phyloP scores from a whole-genome alignment of 2,797 vertebrate species.

The Taenioides sp. region DNA sequence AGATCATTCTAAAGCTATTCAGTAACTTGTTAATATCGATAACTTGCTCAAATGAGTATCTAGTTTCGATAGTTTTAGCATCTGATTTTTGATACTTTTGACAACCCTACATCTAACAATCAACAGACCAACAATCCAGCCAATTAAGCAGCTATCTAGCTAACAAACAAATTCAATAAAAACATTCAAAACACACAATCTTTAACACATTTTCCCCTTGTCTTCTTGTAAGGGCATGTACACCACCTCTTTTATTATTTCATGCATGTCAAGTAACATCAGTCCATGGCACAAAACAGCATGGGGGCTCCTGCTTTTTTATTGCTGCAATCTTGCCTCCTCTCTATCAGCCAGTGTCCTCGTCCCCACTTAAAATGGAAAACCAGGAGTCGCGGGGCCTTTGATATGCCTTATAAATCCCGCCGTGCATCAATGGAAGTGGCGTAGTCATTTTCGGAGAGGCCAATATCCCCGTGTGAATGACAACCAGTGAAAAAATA shows the following conservation, averaged over 20 bases:
- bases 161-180: too few species aligned
- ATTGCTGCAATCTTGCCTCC: background rate
- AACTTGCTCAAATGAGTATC: too few species aligned
- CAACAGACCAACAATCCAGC: background rate
- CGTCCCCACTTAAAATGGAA: conserved; percentile 49
- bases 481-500: conserved; percentile 61
- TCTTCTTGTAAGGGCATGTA: background rate
- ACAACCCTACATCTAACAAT: too few species aligned
- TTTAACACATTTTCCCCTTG: background rate
- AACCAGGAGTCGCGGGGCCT: conserved; percentile 34
- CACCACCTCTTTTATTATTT: background rate
- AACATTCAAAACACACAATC: background rate
- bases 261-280: background rate
- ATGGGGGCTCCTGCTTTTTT: background rate
- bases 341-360: conserved; percentile 12
- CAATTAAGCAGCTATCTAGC: background rate
- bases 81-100: too few species aligned
- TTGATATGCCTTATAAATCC: conserved; percentile 58
- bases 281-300: background rate
- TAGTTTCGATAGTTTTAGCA: too few species aligned
- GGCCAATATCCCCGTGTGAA: conserved; percentile 46
- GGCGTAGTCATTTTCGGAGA: conserved; percentile 49
- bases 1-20: too few species aligned
- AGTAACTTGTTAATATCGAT: too few species aligned
- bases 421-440: conserved; percentile 33